Conservation (phyloP, 2,113 vertebrate species). For the Tychaedon coryphoeus region DNA sequence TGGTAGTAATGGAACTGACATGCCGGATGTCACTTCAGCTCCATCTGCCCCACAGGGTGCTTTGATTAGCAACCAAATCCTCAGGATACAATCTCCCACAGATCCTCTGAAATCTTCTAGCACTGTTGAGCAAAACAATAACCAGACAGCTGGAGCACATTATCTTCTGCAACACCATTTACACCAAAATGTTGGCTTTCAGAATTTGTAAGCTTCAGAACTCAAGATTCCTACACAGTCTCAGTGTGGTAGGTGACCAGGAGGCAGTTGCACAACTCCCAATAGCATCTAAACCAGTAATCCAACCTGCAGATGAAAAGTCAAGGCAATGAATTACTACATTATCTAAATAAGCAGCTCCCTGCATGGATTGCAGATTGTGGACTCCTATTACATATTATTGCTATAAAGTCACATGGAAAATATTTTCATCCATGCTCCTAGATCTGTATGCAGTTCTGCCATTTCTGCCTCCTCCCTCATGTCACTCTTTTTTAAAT, state of each 20-base stretch:
- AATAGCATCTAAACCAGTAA: not conserved
- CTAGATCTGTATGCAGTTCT: not conserved
- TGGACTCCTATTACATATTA: not conserved
- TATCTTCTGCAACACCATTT: constrained; percentile 2
- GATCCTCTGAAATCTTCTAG: constrained; percentile 17
- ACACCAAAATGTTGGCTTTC: not conserved
- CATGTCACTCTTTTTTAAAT: not conserved
- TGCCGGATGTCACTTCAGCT: not conserved
- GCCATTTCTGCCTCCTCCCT: not conserved
- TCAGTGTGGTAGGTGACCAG: not conserved
- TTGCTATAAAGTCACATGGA: not conserved
- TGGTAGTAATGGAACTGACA: not conserved
- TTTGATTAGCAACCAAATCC: constrained; percentile 14
- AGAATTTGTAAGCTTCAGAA: not conserved
- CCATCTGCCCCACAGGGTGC: not conserved
- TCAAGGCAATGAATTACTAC: not conserved
- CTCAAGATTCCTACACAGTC: not conserved
- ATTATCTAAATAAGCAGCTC: not conserved
- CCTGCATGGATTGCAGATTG: not conserved
- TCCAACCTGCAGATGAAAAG: not conserved
- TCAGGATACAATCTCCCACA: not conserved
- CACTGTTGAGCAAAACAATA: constrained; percentile 7
- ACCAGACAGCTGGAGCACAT: constrained; percentile 19
- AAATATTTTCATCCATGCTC: not conserved
- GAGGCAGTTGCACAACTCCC: not conserved